Evolutionary conservation across 1,140 invertebrate genomes (phyloP).

Genomic region (Cotesia typhae): DNA sequence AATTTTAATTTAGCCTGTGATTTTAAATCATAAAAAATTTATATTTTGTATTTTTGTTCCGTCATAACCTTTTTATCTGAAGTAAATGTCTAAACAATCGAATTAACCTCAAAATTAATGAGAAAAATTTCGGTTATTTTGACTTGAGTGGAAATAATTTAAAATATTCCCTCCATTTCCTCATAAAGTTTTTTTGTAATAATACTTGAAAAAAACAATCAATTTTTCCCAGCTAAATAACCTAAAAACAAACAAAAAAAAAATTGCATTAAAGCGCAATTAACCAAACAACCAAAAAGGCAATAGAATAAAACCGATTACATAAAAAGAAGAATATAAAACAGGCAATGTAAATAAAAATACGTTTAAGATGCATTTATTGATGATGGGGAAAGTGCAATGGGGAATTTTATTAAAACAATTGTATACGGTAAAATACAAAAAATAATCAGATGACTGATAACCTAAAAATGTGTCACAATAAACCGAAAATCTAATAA

Average conservation of each 20-base stretch:
- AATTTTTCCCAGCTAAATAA: too few species aligned
- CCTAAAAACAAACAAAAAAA: not conserved
- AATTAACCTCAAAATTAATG: too few species aligned
- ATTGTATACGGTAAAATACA: constrained; percentile 37
- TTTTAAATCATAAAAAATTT: too few species aligned
- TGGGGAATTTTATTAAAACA: constrained; percentile 42
- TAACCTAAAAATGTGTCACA: too few species aligned
- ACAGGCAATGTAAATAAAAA: constrained; percentile 62
- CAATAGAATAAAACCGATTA: constrained; percentile 46
- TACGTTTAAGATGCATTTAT: constrained; percentile 64
- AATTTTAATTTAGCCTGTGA: too few species aligned
- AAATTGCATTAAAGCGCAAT: constrained; percentile 46
- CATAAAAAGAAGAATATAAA: constrained; percentile 34
- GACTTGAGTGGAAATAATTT: not conserved
- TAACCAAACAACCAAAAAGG: constrained; percentile 34
- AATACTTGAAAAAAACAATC: not conserved
- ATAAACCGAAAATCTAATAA: constrained; percentile 49
- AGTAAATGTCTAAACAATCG: too few species aligned
- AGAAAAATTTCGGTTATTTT: too few species aligned
- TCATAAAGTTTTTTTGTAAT: constrained; percentile 14
- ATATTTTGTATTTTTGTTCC: too few species aligned
- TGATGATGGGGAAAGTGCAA: constrained; percentile 66
- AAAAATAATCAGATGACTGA: constrained; percentile 14
- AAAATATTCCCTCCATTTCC: not conserved
- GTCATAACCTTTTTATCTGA: too few species aligned